phyloP scores from a whole-genome alignment of 2,797 vertebrate genomes.

The Hemitrygon akajei region DNA sequence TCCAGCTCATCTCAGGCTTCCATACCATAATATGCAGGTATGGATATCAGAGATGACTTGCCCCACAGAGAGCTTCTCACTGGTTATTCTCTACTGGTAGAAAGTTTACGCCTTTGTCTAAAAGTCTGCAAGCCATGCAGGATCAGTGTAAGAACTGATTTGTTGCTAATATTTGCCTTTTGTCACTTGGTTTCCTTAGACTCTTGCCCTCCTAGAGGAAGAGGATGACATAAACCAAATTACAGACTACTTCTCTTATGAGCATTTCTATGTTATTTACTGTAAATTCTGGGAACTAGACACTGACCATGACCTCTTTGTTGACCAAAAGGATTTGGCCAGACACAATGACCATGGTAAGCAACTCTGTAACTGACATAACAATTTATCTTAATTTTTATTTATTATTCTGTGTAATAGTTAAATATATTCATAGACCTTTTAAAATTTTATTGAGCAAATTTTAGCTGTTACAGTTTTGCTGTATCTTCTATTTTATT shows the following conservation, averaged over 20 bases:
- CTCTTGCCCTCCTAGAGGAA: conserved; percentile 89
- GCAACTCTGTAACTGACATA: conserved; percentile 41
- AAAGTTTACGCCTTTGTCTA: background rate
- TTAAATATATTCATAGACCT: background rate
- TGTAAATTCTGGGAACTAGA: conserved; percentile 99
- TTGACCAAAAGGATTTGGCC: conserved; percentile 87
- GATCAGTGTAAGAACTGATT: background rate
- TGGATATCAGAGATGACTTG: too few species aligned
- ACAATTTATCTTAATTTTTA: background rate
- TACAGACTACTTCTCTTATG: conserved; percentile 98
- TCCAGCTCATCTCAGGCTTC: too few species aligned
- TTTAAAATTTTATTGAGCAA: background rate
- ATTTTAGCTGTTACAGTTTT: background rate
- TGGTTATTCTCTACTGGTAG: too few species aligned
- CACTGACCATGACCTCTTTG: conserved; percentile 93
- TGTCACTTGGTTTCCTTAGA: conserved; percentile 55
- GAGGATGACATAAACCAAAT: conserved; percentile 99
- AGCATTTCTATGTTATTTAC: conserved; percentile 98
- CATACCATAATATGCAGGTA: too few species aligned
- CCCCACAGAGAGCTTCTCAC: too few species aligned
- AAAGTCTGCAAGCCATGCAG: background rate
- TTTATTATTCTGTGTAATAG: background rate
- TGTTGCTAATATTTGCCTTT: background rate
- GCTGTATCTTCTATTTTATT: background rate
- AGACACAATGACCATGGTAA: conserved; percentile 93